phyloP scores from a whole-genome alignment of 2,797 vertebrate species.

The Tinamus major region DNA sequence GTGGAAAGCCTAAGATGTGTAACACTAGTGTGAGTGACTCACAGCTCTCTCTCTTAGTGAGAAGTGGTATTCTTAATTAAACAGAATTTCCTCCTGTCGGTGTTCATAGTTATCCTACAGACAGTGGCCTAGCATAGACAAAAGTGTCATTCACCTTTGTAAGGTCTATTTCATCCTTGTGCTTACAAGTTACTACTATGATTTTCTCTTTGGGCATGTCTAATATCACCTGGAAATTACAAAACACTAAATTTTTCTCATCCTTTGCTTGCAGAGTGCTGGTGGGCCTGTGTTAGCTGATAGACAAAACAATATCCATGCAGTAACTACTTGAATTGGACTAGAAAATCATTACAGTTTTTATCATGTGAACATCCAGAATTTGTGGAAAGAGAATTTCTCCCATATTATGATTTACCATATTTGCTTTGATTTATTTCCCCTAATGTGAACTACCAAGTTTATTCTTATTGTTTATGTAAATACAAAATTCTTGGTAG shows the following conservation, averaged over 20 bases:
- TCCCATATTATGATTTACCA: neutral
- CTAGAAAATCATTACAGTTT: neutral
- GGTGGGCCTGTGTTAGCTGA: neutral
- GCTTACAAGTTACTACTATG: neutral
- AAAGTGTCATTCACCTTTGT: neutral
- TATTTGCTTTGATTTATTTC: neutral
- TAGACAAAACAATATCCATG: neutral
- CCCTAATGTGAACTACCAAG: neutral
- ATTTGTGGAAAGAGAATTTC: neutral
- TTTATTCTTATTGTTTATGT: neutral
- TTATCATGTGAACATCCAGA: neutral
- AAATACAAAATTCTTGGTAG: neutral
- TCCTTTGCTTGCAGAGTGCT: neutral
- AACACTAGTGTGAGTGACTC: neutral
- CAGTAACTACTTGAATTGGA: neutral
- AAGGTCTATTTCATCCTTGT: neutral
- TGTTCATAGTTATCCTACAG: neutral
- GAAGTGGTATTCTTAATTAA: neutral
- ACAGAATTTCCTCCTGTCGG: neutral
- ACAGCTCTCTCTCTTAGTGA: neutral
- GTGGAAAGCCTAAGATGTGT: neutral
- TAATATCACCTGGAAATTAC: neutral
- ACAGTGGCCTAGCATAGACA: neutral
- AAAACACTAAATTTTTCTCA: neutral
- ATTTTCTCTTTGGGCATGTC: neutral